These are phyloP conservation scores for Propsilocerus akamusi DNA, from an alignment of 1,140 invertebrate genomes.

Conservation along the genomic window DNA sequence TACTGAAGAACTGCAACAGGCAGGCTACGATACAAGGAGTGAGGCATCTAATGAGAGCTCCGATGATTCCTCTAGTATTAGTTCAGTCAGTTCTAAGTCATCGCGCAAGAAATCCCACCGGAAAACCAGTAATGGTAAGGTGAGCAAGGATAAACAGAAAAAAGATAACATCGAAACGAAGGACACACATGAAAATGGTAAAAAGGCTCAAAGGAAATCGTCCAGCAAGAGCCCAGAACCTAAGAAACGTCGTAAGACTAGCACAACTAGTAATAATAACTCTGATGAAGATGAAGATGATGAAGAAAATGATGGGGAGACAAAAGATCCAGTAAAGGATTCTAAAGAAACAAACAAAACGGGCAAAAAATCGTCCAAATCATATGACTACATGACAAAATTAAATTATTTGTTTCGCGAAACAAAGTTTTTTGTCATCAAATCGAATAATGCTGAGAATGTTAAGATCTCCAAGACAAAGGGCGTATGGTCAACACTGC, in stretches of 20 bases:
- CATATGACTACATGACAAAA: slow-evolving; percentile 71
- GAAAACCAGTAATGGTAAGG: not conserved
- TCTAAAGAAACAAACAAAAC: slow-evolving; percentile 11
- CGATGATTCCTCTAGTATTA: slow-evolving; percentile 50
- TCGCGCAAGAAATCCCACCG: too few relatives aligned
- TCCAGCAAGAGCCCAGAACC: not conserved
- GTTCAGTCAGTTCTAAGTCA: slow-evolving; percentile 45
- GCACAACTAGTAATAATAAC: not conserved
- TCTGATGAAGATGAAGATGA: not conserved
- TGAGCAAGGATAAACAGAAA: not conserved
- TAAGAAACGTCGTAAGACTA: not conserved
- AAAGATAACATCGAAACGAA: not conserved
- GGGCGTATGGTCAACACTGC: slow-evolving; percentile 94
- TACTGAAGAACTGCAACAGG: slow-evolving; percentile 46
- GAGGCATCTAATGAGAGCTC: slow-evolving; percentile 56
- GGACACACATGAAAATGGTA: not conserved
- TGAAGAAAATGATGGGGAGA: not conserved
- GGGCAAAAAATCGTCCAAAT: slow-evolving; percentile 32
- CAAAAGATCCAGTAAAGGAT: not conserved
- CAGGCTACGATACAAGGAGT: slow-evolving; percentile 49
- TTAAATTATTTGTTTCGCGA: slow-evolving; percentile 90
- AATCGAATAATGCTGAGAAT: slow-evolving; percentile 96
- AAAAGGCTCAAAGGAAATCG: not conserved
- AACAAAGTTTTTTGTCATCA: slow-evolving; percentile 92
- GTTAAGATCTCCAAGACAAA: slow-evolving; percentile 85